A percentile compares a stretch with the other conserved stretches of the same genome.
These are phyloP conservation scores for Leucozona laternaria DNA, from an alignment of 2,888 invertebrate species.

Conservation along the genomic window DNA sequence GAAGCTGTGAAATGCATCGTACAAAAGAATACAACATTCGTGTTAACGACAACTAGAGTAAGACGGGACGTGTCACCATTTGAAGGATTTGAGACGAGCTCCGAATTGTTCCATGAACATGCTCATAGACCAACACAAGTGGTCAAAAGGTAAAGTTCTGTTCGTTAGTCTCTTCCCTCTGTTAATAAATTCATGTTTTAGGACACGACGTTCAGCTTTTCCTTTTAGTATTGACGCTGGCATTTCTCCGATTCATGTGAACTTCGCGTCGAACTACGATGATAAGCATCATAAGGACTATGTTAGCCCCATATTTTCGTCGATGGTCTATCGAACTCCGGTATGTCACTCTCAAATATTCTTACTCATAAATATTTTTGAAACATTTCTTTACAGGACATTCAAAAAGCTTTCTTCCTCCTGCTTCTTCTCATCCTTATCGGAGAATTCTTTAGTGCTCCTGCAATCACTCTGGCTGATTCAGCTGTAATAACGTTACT, in stretches of 20 bases:
- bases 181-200: slow-evolving; percentile 41
- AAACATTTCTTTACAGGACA: slow-evolving; percentile 85
- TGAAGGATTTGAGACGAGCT: slow-evolving; percentile 77
- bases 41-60: slow-evolving; percentile 84
- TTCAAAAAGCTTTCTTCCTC: slow-evolving; percentile 98
- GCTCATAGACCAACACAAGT: slow-evolving; percentile 40
- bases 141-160: slow-evolving; percentile 8
- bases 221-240: slow-evolving; percentile 81
- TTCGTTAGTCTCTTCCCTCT: background rate
- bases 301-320: slow-evolving; percentile 96
- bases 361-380: background rate
- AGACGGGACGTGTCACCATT: slow-evolving; percentile 83
- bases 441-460: slow-evolving; percentile 99
- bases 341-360: slow-evolving; percentile 77
- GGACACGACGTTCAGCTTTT: slow-evolving; percentile 80
- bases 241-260: slow-evolving; percentile 89
- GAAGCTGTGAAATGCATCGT: slow-evolving; percentile 94
- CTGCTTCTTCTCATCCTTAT: slow-evolving; percentile 95
- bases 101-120: slow-evolving; percentile 75
- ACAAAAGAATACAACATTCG: slow-evolving; percentile 86
- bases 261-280: slow-evolving; percentile 91
- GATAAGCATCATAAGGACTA: slow-evolving; percentile 88
- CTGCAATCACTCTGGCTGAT: slow-evolving; percentile 97
- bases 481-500: slow-evolving; percentile 95
- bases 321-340: slow-evolving; percentile 93